phyloP scores from a whole-genome alignment of 2,797 vertebrate genomes.

The Threskiornis aethiopicus region DNA sequence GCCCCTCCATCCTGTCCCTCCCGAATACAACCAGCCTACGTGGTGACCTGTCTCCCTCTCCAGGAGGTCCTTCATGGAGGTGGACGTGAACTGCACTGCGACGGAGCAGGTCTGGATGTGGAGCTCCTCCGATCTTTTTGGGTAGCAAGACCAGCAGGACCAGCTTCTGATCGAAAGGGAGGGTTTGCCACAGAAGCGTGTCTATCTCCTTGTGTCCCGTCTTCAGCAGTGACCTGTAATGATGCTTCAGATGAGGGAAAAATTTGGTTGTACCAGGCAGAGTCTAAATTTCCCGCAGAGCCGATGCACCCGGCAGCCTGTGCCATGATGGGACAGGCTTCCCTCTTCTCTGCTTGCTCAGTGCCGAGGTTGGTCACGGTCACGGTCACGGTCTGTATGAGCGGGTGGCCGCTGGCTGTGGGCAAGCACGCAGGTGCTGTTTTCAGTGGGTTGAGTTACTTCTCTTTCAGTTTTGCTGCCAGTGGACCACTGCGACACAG shows the following conservation, averaged over 20 bases:
- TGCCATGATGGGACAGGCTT: fast-evolving
- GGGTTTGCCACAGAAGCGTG: not conserved
- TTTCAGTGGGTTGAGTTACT: not conserved
- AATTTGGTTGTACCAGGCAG: not conserved
- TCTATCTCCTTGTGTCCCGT: not conserved
- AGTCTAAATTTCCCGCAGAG: not conserved
- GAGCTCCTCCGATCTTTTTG: not conserved
- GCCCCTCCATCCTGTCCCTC: not conserved
- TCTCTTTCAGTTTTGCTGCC: not conserved
- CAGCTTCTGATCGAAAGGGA: not conserved
- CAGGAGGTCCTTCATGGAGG: not conserved
- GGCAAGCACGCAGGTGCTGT: not conserved
- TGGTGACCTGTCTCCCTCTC: not conserved
- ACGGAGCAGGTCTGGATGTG: not conserved
- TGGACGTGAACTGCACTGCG: not conserved
- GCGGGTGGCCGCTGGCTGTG: not conserved
- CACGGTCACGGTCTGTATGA: too few relatives aligned
- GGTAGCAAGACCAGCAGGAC: not conserved
- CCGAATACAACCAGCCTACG: not conserved
- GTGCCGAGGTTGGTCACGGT: not conserved
- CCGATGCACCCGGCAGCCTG: not conserved
- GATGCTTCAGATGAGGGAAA: not conserved
- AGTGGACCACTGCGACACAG: not conserved
- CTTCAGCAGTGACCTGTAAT: not conserved
- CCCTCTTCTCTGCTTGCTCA: not conserved